Conservation (phyloP, 2,888 invertebrate species). For the Luffia ferchaultella region DNA sequence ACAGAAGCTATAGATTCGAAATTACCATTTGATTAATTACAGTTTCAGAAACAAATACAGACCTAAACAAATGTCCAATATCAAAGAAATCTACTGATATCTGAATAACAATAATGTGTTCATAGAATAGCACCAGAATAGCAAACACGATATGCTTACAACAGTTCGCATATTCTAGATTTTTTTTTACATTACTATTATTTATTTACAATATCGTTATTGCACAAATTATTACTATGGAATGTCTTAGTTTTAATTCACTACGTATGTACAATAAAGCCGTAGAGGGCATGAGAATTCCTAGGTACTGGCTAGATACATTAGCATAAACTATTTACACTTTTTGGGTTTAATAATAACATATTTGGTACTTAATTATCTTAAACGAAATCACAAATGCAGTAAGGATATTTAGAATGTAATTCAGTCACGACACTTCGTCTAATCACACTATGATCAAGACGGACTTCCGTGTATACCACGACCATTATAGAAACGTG, state of each 20-base stretch:
- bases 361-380: slow-evolving; percentile 36
- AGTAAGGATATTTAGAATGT: slow-evolving; percentile 26
- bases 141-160: slow-evolving; percentile 3
- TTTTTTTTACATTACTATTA: slow-evolving; percentile 8
- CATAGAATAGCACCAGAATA: slow-evolving; percentile 4
- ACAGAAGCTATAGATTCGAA: no score
- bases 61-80: no score
- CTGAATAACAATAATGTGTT: no score
- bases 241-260: slow-evolving; percentile 39
- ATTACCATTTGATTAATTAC: no score
- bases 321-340: slow-evolving; percentile 5
- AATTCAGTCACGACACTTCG: slow-evolving; percentile 9
- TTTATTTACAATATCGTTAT: slow-evolving; percentile 24
- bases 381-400: slow-evolving; percentile 53
- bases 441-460: slow-evolving; percentile 31
- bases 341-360: slow-evolving; percentile 7
- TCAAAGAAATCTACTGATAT: no score
- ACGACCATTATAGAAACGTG: slow-evolving; percentile 38
- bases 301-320: slow-evolving; percentile 30
- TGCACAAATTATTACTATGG: slow-evolving; percentile 54
- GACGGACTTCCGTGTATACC: slow-evolving; percentile 32
- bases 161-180: slow-evolving; percentile 1
- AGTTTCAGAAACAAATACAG: no score
- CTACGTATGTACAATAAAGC: background rate
- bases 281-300: slow-evolving; percentile 21